These are phyloP conservation scores for Pogonocichla stellata DNA, from an alignment of 2,113 vertebrate species.

Conservation along the genomic window DNA sequence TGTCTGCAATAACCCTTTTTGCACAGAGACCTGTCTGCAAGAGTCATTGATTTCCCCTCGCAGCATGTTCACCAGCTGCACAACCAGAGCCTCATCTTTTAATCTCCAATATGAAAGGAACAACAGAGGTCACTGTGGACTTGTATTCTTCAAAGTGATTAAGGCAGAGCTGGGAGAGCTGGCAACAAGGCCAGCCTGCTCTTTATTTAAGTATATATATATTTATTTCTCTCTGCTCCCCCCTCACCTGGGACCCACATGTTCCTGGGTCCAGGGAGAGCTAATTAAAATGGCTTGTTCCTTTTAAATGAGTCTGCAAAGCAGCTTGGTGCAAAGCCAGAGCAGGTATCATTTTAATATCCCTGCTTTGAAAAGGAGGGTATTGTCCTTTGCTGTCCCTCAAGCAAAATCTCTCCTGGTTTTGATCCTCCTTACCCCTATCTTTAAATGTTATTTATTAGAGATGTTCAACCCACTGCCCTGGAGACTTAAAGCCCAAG, in stretches of 20 bases:
- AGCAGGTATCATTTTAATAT: background rate
- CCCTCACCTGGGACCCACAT: background rate
- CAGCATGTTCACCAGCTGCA: background rate
- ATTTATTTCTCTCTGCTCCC: slow-evolving; percentile 11
- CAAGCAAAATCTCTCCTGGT: background rate
- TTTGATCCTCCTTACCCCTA: background rate
- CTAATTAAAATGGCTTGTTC: slow-evolving; percentile 48
- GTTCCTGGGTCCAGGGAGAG: slow-evolving; percentile 14
- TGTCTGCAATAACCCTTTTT: background rate
- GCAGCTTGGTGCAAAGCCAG: background rate
- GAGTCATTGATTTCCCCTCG: background rate
- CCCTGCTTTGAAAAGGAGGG: background rate
- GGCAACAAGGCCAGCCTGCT: background rate
- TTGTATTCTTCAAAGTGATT: slow-evolving; percentile 23
- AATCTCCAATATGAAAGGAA: slow-evolving; percentile 48
- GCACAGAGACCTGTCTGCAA: background rate
- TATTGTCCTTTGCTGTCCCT: background rate
- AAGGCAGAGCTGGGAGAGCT: background rate
- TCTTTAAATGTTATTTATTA: background rate
- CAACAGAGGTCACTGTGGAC: slow-evolving; percentile 59
- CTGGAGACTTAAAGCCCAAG: background rate
- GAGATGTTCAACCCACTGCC: background rate
- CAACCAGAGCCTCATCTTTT: background rate
- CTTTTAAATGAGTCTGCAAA: background rate
- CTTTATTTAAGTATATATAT: slow-evolving; percentile 20